Percentiles rank a stretch among this genome's conserved stretches.
These are phyloP conservation scores for Monoplex corrugatus DNA, from an alignment of 2,888 invertebrate species.

Conservation along the genomic window DNA sequence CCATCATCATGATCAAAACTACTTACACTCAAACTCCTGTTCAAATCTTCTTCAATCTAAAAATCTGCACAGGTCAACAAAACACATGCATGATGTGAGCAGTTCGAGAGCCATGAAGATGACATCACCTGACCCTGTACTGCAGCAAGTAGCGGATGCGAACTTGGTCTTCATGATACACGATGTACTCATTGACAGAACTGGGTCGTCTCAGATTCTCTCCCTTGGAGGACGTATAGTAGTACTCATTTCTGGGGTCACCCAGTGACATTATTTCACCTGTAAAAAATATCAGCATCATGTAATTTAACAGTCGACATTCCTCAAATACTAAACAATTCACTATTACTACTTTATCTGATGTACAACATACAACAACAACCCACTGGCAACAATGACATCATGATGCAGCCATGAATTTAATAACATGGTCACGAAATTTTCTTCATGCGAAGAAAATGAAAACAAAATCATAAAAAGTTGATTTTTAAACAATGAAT, in stretches of 20 bases:
- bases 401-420: neutral
- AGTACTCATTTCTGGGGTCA: neutral
- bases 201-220: neutral
- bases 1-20: too few species aligned
- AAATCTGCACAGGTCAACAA: too few species aligned
- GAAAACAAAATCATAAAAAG: neutral
- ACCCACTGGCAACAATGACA: neutral
- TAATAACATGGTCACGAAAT: neutral
- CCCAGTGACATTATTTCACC: conserved; percentile 51
- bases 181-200: conserved; percentile 53
- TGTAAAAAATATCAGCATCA: neutral
- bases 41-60: too few species aligned
- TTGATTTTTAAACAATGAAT: too few species aligned
- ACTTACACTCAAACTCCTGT: too few species aligned
- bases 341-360: too few species aligned
- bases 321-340: too few species aligned
- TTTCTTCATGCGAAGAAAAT: neutral
- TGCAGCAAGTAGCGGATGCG: conserved; percentile 57
- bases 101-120: too few species aligned
- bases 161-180: conserved; percentile 55
- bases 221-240: neutral
- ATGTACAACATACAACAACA: conserved; percentile 21
- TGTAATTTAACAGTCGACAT: too few species aligned
- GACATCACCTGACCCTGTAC: conserved; percentile 37
- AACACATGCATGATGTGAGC: too few species aligned